Evolutionary conservation across 2,113 vertebrate genomes (phyloP).

Genomic region (Hipposideros armiger): DNA sequence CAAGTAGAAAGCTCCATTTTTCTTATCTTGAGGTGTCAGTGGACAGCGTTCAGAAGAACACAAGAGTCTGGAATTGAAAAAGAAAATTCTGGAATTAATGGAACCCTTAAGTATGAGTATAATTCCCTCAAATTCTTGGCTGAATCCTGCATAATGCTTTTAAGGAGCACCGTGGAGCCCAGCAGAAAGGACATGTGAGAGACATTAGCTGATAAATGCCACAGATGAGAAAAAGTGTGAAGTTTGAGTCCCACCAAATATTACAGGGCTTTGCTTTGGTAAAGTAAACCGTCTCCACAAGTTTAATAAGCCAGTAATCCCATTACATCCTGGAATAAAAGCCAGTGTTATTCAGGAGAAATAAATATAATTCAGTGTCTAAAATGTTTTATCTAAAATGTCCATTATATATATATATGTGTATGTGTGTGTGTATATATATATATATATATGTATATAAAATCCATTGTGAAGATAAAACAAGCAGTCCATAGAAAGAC

Average conservation of each 20-base stretch:
- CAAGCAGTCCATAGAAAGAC: background rate
- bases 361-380: background rate
- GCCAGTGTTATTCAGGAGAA: background rate
- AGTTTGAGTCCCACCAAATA: background rate
- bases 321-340: background rate
- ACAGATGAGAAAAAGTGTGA: background rate
- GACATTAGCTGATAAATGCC: background rate
- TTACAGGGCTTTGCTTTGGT: background rate
- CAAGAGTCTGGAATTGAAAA: background rate
- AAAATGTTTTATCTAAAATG: background rate
- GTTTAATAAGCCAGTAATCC: background rate
- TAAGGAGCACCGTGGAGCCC: background rate
- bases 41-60: background rate
- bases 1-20: conserved; percentile 41
- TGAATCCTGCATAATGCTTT: background rate
- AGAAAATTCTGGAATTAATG: background rate
- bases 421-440: background rate
- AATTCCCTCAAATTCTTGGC: background rate
- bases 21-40: background rate
- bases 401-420: background rate
- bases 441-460: background rate
- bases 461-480: background rate
- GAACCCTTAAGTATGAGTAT: background rate
- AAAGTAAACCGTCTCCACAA: background rate
- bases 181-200: background rate